Base-by-base conservation (phyloP, 2,888 invertebrate species). In the Pristionchus fissidentatus region DNA sequence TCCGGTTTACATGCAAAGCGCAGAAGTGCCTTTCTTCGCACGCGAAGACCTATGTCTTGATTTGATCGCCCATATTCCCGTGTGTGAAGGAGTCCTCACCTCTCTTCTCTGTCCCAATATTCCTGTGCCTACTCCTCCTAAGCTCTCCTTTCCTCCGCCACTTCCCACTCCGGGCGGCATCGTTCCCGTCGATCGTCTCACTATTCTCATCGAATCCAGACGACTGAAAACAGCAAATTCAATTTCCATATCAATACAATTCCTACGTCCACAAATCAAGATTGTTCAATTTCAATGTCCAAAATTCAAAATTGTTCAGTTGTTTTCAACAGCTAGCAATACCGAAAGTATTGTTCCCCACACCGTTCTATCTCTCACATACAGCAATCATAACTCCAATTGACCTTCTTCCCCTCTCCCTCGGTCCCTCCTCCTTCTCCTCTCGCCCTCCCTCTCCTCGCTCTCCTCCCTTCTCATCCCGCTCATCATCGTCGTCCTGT, bases 381-480 rank as follows among this genome's bases (percentile, higher is more conserved):
- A 26, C 29, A 55, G 10, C 22, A 29, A 57, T n/a, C n/a, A 26
- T n/a, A 26, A 57, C 10, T 26, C 26, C n/a, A 8, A n/a, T 57
- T 26, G 32, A 62, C 62, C 62, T 62, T 35, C 62, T 62, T 41
- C 73, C 73, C 22, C 73, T 73, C 26, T 43, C 73, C 73, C 41
- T 73, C n/a, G 41, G 10, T 19, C 60, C 13, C 19, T 73, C 43
- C 3, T 73, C 73, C 41, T 43, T 73, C 19, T 43, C 73, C n/a
- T 43, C 73, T 73, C 73, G 38, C n/a, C 73, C 73, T 7, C 35
- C 62, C 29, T 3, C 10, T 41, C 43, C 35, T 22, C 13, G 32
- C 52, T 38, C 78, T 35, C 41, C 55, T 52, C 29, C 52, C 78
- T 38, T 35, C 32, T 78, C 78, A 22, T 49, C 78, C 22, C 26